Evolutionary conservation across 2,113 vertebrate species (phyloP).

Genomic region (Ammodytes dubius): DNA sequence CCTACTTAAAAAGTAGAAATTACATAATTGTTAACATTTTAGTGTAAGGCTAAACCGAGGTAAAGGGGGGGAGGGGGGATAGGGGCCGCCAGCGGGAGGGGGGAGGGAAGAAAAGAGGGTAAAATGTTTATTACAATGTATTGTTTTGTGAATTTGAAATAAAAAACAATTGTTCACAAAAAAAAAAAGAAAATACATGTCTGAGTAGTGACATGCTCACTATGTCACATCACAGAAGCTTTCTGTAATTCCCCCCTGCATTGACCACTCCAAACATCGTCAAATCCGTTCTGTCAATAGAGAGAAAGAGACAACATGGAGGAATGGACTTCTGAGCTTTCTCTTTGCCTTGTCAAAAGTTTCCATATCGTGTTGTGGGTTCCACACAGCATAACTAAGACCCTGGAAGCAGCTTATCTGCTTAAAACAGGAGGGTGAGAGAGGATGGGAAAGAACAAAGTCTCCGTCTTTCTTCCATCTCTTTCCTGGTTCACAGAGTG

Average conservation of each 20-base stretch:
- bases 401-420: conserved; percentile 83
- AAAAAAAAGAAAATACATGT: conserved; percentile 16
- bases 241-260: conserved; percentile 62
- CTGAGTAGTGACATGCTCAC: conserved; percentile 38
- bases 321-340: conserved; percentile 59
- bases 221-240: conserved; percentile 40
- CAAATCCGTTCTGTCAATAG: conserved; percentile 74
- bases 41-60: no score
- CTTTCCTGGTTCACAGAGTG: conserved; percentile 72
- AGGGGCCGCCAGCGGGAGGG: no score
- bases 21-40: no score
- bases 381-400: conserved; percentile 81
- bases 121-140: no score
- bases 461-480: conserved; percentile 71
- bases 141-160: no score
- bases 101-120: no score
- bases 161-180: no score
- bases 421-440: conserved; percentile 79
- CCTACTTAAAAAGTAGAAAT: no score
- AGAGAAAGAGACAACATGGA: conserved; percentile 60
- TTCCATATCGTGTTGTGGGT: conserved; percentile 69
- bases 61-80: no score
- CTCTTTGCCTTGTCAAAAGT: conserved; percentile 74
- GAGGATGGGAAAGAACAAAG: conserved; percentile 69
- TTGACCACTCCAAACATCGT: conserved; percentile 72